A percentile compares a stretch with the other conserved stretches of the same genome.
Conservation (phyloP, 2,888 invertebrate genomes). For the Xylota sylvarum region DNA sequence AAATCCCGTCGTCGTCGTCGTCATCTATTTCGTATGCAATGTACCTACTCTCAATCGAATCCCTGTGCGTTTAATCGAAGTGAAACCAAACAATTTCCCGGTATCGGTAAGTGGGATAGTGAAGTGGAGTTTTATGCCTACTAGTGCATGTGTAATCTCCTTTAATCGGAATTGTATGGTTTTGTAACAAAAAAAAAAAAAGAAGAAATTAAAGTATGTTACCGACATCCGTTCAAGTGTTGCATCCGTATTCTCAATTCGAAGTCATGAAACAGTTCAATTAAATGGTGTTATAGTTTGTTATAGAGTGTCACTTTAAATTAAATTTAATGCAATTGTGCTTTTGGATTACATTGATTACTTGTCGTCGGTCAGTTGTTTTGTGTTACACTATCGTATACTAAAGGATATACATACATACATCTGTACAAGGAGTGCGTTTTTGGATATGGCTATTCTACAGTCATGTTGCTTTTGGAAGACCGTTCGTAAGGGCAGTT, state of each 20-base stretch:
- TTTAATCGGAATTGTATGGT: constrained; percentile 59
- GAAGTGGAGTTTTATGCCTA: constrained; percentile 51
- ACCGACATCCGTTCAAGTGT: constrained; percentile 44
- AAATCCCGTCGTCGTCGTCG: no score
- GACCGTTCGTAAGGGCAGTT: constrained; percentile 82
- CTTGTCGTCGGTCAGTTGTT: constrained; percentile 40
- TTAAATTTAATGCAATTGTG: constrained; percentile 58
- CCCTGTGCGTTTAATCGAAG: constrained; percentile 32
- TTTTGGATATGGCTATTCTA: constrained; percentile 81
- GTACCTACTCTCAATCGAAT: constrained; percentile 24
- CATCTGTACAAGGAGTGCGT: not conserved
- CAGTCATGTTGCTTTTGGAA: constrained; percentile 84
- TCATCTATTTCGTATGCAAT: not conserved
- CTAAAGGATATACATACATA: constrained; percentile 31
- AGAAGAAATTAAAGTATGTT: constrained; percentile 15
- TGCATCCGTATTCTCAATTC: constrained; percentile 5
- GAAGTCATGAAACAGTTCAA: constrained; percentile 39
- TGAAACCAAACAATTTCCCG: constrained; percentile 69
- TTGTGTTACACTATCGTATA: not conserved
- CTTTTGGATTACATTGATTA: constrained; percentile 22
- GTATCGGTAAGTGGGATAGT: constrained; percentile 56
- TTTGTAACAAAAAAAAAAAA: constrained; percentile 20
- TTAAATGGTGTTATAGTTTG: constrained; percentile 33
- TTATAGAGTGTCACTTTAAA: constrained; percentile 36
- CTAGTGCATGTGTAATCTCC: constrained; percentile 44